Percentiles rank a stretch among this genome's conserved stretches.
phyloP scores from a whole-genome alignment of 2,113 vertebrate genomes.

The Cyprinodon variegatus region DNA sequence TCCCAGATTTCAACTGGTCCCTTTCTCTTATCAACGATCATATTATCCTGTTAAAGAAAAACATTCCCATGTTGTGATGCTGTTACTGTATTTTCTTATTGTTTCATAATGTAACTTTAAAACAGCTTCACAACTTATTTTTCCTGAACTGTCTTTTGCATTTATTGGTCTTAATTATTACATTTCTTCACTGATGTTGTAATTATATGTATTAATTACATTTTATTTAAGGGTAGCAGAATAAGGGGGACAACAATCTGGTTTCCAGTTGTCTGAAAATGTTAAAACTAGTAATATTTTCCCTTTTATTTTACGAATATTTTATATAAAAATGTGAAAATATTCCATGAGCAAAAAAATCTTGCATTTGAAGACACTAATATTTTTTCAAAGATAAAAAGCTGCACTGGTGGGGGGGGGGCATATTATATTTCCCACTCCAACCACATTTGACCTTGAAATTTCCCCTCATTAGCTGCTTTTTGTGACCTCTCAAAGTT shows the following conservation, averaged over 20 bases:
- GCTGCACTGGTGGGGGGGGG: neutral
- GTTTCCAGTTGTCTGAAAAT: neutral
- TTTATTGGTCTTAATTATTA: neutral
- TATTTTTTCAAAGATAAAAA: neutral
- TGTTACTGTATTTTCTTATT: neutral
- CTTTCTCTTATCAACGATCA: neutral
- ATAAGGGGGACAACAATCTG: neutral
- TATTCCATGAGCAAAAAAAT: too few relatives aligned
- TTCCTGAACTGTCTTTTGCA: neutral
- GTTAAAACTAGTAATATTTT: neutral
- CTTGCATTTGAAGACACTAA: too few relatives aligned
- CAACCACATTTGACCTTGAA: slow-evolving; percentile 76
- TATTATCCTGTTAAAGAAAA: neutral
- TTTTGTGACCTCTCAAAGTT: slow-evolving; percentile 65
- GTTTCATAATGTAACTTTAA: neutral
- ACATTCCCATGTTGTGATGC: neutral
- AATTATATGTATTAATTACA: neutral
- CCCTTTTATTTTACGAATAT: neutral
- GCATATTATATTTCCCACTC: neutral
- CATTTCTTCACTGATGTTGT: neutral
- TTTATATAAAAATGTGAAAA: neutral
- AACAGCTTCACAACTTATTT: neutral
- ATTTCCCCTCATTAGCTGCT: slow-evolving; percentile 50
- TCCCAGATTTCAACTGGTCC: neutral
- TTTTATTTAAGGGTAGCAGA: neutral